Evolutionary conservation across 2,113 vertebrate genomes (phyloP).

Genomic region (Limanda limanda): DNA sequence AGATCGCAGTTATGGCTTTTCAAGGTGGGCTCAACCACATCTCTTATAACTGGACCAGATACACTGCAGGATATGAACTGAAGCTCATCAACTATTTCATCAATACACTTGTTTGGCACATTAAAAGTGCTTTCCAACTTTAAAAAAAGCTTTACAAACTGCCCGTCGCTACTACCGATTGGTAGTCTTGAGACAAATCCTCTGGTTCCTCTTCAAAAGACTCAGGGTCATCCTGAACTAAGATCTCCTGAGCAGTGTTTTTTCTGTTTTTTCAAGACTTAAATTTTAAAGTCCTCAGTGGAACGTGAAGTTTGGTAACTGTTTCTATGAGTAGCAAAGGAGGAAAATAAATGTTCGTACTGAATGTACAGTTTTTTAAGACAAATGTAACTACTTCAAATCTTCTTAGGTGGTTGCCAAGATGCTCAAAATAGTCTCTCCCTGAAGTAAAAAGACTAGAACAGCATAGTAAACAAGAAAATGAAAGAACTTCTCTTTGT

Average conservation of each 20-base stretch:
- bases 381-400: slow-evolving; percentile 3
- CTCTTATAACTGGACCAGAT: not conserved
- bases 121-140: not conserved
- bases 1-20: not conserved
- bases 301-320: not conserved
- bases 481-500: not conserved
- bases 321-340: not conserved
- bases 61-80: not conserved
- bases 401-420: not conserved
- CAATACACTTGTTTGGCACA: slow-evolving; percentile 10
- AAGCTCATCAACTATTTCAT: not conserved
- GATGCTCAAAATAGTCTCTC: not conserved
- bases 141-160: not conserved
- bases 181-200: not conserved
- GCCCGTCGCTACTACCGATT: no score
- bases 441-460: not conserved
- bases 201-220: not conserved
- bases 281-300: not conserved
- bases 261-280: not conserved
- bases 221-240: not conserved
- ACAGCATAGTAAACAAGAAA: not conserved
- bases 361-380: slow-evolving; percentile 1
- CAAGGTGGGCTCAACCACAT: not conserved
- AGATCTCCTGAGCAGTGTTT: not conserved
- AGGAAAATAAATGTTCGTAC: not conserved